phyloP scores from a whole-genome alignment of 2,888 invertebrate genomes.

The Alloplasta piceator region DNA sequence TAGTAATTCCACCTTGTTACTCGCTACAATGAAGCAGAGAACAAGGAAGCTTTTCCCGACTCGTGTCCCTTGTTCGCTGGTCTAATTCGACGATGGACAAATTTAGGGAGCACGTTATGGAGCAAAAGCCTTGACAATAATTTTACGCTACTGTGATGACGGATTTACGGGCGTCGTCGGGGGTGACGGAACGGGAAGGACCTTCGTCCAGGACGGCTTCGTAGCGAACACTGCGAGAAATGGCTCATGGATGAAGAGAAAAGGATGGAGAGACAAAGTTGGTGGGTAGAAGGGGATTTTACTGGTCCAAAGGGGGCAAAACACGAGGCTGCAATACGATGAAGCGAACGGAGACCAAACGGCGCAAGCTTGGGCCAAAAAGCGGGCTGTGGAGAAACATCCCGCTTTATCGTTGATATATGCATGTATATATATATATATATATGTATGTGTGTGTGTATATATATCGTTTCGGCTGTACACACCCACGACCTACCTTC shows the following conservation, averaged over 20 bases:
- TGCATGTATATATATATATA: too few species aligned
- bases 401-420: too few species aligned
- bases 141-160: neutral
- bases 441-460: too few species aligned
- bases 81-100: too few species aligned
- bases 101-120: too few species aligned
- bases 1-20: too few species aligned
- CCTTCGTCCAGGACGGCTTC: conserved; percentile 84
- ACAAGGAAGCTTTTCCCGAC: too few species aligned
- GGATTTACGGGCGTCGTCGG: conserved; percentile 34
- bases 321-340: conserved; percentile 55
- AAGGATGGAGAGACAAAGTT: conserved; percentile 63
- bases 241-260: conserved; percentile 58
- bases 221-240: conserved; percentile 76
- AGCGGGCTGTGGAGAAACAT: conserved; percentile 65
- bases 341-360: conserved; percentile 67
- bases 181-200: conserved; percentile 74
- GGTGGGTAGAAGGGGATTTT: conserved; percentile 7
- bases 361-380: conserved; percentile 78
- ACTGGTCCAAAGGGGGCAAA: conserved; percentile 55
- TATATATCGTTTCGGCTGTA: neutral
- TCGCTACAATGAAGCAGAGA: too few species aligned
- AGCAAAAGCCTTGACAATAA: too few species aligned
- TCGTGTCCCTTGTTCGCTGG: too few species aligned
- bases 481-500: conserved; percentile 54